Percentiles rank a stretch among this genome's conserved stretches.
Conservation (phyloP, 2,888 invertebrate species). For the Chouioia cunea region DNA sequence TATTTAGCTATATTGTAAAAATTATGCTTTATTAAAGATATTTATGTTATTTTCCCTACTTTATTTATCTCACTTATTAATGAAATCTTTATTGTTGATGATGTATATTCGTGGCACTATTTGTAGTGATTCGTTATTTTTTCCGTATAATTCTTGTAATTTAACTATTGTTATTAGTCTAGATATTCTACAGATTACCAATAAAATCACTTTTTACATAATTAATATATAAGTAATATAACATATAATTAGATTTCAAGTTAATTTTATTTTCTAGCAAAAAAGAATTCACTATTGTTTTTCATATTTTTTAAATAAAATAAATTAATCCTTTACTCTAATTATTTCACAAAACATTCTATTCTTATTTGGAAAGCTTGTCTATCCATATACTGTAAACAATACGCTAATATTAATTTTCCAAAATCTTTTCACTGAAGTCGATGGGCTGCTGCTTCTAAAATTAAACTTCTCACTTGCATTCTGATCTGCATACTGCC, state of each 20-base stretch:
- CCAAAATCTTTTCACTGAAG: constrained; percentile 23
- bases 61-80: constrained; percentile 43
- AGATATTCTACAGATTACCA: too few relatives aligned
- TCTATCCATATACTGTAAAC: neutral
- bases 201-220: too few relatives aligned
- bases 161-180: neutral
- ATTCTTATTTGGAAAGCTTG: too few relatives aligned
- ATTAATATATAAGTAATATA: too few relatives aligned
- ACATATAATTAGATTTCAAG: too few relatives aligned
- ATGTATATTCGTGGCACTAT: too few relatives aligned
- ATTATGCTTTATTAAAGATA: constrained; percentile 61
- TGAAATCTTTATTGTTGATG: neutral
- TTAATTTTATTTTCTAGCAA: neutral
- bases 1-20: constrained; percentile 60
- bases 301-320: constrained; percentile 10
- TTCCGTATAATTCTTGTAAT: neutral
- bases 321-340: too few relatives aligned
- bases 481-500: constrained; percentile 37
- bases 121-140: constrained; percentile 3
- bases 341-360: too few relatives aligned
- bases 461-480: constrained; percentile 42
- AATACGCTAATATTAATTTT: neutral
- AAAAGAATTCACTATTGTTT: constrained; percentile 1
- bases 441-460: constrained; percentile 48
- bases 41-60: constrained; percentile 55